Base-by-base conservation (phyloP, 2,113 vertebrate genomes). In the Oncorhynchus clarkii region DNA sequence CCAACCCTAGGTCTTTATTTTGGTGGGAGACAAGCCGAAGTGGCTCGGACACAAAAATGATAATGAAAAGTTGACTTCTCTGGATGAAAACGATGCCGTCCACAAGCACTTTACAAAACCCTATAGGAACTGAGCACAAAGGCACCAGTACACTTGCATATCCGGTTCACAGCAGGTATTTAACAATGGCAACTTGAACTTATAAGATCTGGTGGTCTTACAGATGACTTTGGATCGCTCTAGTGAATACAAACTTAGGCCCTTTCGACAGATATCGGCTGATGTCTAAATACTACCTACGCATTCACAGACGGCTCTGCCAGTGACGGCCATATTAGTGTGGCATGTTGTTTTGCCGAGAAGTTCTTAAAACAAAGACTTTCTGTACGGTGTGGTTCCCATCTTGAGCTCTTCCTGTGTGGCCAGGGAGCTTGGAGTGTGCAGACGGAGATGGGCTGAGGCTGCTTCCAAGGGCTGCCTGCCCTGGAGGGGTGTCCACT, bases 331-430 rank as follows among this genome's bases (percentile, higher is more conserved):
- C 67, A 67, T 77, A 81, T 77, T 79, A 83, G 76, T 74, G 67
- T 51, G 72, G 69, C 72, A 74, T 76, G 84, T 79, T 82, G 82
- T 78, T 82, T 45, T 70, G 64, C 72, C 72, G 75, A 78, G 67
- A 70, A 65, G 77, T 66, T 67, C 79, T 68, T 54, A 69, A 74
- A 81, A 80, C 71, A 83, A 84, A 80, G 45, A 78, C 80, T 85
- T 87, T 81, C 82, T 80, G 66, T 70, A 27, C 3, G 68, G 2
- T 2, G 62, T 62, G 71, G 39, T 67, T 76, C 39, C 76, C 27
- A 51, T 77, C 60, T 62, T 13, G 51, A 72, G 78, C 64, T 20
- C 78, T 78, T 74, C 78, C 80, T 77, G 73, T 29, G 64, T 18
- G 24, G 66, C 62, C 1, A 2, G 51, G 29, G 6, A 3, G 54